Evolutionary conservation across 64 coral and sea anemone species (phyloP), one percentile per base, ranked within the genome.

Genomic region (Acropora yongei): DNA sequence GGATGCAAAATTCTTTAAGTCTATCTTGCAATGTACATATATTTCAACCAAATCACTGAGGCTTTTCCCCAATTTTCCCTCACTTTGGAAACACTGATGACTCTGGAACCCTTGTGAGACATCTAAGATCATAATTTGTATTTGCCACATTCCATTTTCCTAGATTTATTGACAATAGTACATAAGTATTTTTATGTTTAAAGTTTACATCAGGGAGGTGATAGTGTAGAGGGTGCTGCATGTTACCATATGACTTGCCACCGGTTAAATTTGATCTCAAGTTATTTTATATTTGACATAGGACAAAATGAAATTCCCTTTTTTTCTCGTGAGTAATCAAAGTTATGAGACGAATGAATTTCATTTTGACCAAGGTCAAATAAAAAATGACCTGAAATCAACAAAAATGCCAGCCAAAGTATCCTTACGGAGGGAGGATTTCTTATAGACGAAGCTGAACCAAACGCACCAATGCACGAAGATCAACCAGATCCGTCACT

Each of bases 161-260:
- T 71, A 71, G 67, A n/a, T 71, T 71, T n/a, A 71, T 71, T 71
- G 19, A 71, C 67, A 71, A 71, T 71, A 71, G 30, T 30, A 30
- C 30, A 53, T 53, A 53, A 53, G 5, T 53, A 63, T 63, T 63
- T 12, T 71, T 71, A 71, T 71, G 17, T 71, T 13, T 71, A 20
- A 71, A 71, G 67, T 19, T 20, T 71, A 71, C 67, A 20, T 71
- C 13, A 3, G 67, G 30, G 14, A 71, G 68, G 68, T 71, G 3
- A 71, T 20, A 71, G 68, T 71, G 68, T 71, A 71, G 68, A 71
- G 19, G 68, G 68, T 71, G 19, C 68, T 71, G 68, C 68, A 71
- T 71, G 18, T 71, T 71, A 20, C 18, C 13, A 71, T 71, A 71
- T 71, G 58, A 63, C 58, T 63, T 63, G 58, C 12, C 12, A 63